Percentiles rank a stretch among this genome's conserved stretches.
These are phyloP conservation scores for Microctenopoma steveboyesi DNA, from an alignment of 2,797 vertebrate genomes.

Conservation along the genomic window DNA sequence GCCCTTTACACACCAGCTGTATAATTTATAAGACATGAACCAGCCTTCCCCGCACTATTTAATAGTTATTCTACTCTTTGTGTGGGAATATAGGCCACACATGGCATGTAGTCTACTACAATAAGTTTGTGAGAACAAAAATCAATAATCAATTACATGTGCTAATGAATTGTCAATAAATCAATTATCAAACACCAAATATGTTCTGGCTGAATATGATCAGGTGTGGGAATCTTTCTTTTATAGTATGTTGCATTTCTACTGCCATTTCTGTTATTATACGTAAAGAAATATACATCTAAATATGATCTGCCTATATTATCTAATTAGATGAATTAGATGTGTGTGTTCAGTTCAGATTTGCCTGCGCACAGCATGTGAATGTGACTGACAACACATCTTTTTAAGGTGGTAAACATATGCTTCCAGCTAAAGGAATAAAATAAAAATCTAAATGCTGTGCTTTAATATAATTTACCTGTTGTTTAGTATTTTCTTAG, in stretches of 20 bases:
- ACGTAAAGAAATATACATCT: too few relatives aligned
- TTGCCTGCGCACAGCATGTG: background rate
- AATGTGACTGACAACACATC: background rate
- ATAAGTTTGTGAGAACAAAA: background rate
- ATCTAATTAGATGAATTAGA: background rate
- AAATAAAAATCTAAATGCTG: background rate
- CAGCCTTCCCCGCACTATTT: slow-evolving; percentile 6
- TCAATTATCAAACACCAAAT: background rate
- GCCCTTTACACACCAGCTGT: slow-evolving; percentile 11
- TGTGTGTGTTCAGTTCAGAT: background rate
- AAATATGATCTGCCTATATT: too few relatives aligned
- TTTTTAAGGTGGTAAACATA: slow-evolving; percentile 4
- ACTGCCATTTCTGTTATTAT: too few relatives aligned
- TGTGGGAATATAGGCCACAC: background rate
- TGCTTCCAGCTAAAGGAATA: background rate
- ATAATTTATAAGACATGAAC: background rate
- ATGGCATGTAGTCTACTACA: background rate
- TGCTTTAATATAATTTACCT: slow-evolving; percentile 10
- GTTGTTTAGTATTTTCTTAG: slow-evolving; percentile 22
- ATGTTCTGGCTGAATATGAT: background rate
- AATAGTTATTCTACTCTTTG: background rate
- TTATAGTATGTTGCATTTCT: background rate
- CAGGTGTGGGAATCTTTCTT: too few relatives aligned
- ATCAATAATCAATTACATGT: background rate
- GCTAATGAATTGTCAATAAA: background rate